phyloP scores from a whole-genome alignment of 2,113 vertebrate species.

The Psittacula cyanocephala region DNA sequence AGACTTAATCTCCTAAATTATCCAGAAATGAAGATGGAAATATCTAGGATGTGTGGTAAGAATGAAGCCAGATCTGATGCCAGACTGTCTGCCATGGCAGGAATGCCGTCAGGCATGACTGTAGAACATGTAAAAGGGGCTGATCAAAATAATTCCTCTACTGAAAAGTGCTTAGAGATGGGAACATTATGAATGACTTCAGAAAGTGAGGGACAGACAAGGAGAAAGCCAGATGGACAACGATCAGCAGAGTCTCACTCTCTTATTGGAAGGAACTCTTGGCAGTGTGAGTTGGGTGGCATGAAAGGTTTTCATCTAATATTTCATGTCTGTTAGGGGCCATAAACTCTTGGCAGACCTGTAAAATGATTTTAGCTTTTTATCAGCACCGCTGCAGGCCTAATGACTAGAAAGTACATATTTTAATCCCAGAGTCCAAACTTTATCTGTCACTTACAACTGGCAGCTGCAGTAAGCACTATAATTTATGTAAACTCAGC shows the following conservation, averaged over 20 bases:
- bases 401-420: neutral
- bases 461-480: neutral
- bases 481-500: constrained; percentile 39
- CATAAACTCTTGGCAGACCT: neutral
- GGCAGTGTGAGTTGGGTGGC: neutral
- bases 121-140: neutral
- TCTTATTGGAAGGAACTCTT: neutral
- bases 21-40: constrained; percentile 59
- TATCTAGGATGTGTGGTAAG: constrained; percentile 58
- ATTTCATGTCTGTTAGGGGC: neutral
- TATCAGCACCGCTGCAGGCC: neutral
- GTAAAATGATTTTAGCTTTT: neutral
- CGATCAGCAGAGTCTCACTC: rapidly evolving
- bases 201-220: neutral
- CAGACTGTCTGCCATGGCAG: constrained; percentile 48
- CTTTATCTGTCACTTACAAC: neutral
- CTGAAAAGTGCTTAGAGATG: neutral
- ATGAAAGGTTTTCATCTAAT: neutral
- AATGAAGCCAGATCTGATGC: constrained; percentile 51
- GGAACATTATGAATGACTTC: neutral
- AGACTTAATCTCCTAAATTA: constrained; percentile 67
- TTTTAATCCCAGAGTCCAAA: constrained; percentile 9
- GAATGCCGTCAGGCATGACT: constrained; percentile 16
- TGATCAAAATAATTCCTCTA: constrained; percentile 10
- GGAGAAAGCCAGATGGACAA: neutral